phyloP scores from a whole-genome alignment of 1,140 invertebrate genomes.

The Eulimnadia texana region DNA sequence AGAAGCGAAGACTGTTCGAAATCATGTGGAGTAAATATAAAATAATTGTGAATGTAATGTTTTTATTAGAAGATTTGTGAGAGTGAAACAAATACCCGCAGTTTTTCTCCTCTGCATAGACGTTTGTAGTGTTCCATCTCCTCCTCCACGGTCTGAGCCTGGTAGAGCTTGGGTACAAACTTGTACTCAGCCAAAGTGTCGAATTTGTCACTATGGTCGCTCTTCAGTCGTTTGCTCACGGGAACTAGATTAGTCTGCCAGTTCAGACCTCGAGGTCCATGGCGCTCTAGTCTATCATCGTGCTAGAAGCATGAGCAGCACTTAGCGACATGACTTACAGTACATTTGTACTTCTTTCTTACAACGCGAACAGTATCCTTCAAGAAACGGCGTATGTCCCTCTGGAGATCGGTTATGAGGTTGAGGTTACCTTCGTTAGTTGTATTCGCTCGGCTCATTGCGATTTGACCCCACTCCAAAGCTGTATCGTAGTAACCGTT shows the following conservation, averaged over 20 bases:
- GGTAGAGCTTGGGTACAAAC: conserved; percentile 23
- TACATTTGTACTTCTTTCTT: too few relatives aligned
- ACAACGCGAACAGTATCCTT: neutral
- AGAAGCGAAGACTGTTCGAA: neutral
- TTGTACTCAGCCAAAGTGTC: conserved; percentile 11
- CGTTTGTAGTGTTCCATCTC: conserved; percentile 31
- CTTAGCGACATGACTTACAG: too few relatives aligned
- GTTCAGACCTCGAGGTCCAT: conserved; percentile 21
- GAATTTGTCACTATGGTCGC: conserved; percentile 11
- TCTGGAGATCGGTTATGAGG: neutral
- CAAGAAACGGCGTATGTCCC: neutral
- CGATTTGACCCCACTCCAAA: conserved; percentile 30
- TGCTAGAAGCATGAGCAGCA: too few relatives aligned
- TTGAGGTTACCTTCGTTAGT: neutral
- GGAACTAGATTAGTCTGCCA: conserved; percentile 26
- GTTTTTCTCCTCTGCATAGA: conserved; percentile 24
- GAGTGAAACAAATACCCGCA: too few relatives aligned
- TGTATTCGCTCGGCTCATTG: conserved; percentile 21
- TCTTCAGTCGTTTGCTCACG: conserved; percentile 19
- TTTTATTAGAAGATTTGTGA: too few relatives aligned
- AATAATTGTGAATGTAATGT: too few relatives aligned
- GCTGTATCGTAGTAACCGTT: conserved; percentile 30
- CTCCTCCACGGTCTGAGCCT: conserved; percentile 23
- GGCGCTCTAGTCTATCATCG: conserved; percentile 21
- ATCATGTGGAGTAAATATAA: neutral